Percentiles rank a stretch among this genome's conserved stretches.
phyloP scores from a whole-genome alignment of 2,888 invertebrate species.

The Belgica antarctica region DNA sequence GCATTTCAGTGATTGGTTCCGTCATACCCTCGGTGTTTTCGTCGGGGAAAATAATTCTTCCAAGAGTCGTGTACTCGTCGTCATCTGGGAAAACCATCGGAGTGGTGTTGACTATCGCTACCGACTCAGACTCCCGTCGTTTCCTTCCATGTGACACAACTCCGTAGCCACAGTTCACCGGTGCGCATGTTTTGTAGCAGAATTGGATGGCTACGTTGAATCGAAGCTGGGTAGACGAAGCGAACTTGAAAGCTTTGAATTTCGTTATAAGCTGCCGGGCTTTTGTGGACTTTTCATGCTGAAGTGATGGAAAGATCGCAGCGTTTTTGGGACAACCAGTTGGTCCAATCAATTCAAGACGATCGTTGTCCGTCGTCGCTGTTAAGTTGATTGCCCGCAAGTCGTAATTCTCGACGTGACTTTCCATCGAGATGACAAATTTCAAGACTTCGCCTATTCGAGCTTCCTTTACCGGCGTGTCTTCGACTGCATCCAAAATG shows the following conservation, averaged over 20 bases:
- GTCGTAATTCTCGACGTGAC: constrained; percentile 53
- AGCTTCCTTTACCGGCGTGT: constrained; percentile 63
- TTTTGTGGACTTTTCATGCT: constrained; percentile 51
- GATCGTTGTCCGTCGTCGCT: constrained; percentile 76
- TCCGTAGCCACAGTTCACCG: constrained; percentile 58
- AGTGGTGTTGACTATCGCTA: constrained; percentile 14
- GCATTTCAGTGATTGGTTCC: background rate
- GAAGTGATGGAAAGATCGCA: constrained; percentile 57
- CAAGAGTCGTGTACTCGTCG: background rate
- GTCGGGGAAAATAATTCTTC: background rate
- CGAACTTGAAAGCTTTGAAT: constrained; percentile 85
- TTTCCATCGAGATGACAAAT: constrained; percentile 39
- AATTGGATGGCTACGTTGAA: constrained; percentile 81
- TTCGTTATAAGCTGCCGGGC: constrained; percentile 58
- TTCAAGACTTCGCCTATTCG: constrained; percentile 60
- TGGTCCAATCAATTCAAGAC: constrained; percentile 71
- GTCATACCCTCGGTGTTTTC: background rate
- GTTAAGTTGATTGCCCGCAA: constrained; percentile 76
- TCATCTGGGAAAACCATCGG: constrained; percentile 30
- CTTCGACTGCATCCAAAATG: constrained; percentile 60
- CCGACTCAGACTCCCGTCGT: constrained; percentile 48
- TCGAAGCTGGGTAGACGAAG: constrained; percentile 75
- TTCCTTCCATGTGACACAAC: constrained; percentile 51
- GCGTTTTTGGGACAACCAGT: constrained; percentile 76
- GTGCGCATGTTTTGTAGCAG: constrained; percentile 68